These are phyloP conservation scores for Athalia rosae DNA, from an alignment of 2,888 invertebrate species.

Conservation along the genomic window DNA sequence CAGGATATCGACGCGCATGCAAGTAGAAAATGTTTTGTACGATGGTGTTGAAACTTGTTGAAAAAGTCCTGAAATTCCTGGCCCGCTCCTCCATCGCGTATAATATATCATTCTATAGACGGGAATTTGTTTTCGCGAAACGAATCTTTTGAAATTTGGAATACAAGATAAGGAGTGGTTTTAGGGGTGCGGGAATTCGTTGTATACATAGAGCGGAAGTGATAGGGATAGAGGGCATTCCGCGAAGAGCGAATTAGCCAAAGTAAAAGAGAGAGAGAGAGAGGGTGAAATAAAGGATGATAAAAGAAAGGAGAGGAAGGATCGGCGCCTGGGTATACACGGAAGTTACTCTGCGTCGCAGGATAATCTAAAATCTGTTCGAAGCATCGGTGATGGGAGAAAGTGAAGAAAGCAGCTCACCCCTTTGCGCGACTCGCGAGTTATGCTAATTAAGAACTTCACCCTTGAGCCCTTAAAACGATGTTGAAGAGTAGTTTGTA, in stretches of 20 bases:
- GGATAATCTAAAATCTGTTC: slow-evolving; percentile 24
- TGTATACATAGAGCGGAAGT: neutral
- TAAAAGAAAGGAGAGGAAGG: slow-evolving; percentile 12
- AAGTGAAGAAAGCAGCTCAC: neutral
- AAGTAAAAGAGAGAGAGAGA: slow-evolving; percentile 11
- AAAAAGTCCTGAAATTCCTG: slow-evolving; percentile 27
- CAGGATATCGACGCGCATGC: neutral
- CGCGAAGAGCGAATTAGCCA: neutral
- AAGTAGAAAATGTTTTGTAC: neutral
- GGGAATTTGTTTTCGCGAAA: slow-evolving; percentile 36
- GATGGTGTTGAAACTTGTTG: slow-evolving; percentile 23
- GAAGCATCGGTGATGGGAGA: slow-evolving; percentile 22
- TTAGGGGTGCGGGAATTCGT: neutral
- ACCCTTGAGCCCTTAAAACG: slow-evolving; percentile 2
- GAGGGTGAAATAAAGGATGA: slow-evolving; percentile 10
- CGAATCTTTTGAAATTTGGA: slow-evolving; percentile 36
- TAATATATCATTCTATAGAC: neutral
- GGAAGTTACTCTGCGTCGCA: neutral
- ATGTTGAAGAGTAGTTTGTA: neutral
- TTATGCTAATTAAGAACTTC: slow-evolving; percentile 32
- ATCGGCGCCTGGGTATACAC: neutral
- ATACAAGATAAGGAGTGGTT: slow-evolving; percentile 11
- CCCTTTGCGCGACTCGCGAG: neutral
- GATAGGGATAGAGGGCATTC: neutral
- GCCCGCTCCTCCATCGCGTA: neutral